Conservation (phyloP, 2,113 vertebrate species). For the Sterrhoptilus dennistouni region DNA sequence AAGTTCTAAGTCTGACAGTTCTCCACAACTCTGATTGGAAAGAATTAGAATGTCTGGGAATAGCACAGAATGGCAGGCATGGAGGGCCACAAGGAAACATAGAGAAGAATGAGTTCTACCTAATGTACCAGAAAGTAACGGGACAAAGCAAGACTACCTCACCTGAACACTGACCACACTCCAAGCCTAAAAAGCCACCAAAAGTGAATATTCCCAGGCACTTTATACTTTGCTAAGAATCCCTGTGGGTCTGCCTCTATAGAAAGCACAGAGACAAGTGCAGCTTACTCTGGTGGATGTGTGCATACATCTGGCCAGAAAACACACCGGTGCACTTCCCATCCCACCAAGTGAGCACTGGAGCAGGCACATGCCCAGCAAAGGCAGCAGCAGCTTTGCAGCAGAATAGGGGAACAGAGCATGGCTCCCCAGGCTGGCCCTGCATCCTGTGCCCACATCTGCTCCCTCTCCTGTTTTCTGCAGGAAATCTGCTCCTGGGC, state of each 20-base stretch:
- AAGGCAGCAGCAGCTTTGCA: background rate
- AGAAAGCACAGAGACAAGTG: background rate
- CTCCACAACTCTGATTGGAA: background rate
- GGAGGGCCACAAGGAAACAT: background rate
- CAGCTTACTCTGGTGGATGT: background rate
- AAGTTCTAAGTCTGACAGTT: background rate
- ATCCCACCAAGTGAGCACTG: background rate
- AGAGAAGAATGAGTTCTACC: background rate
- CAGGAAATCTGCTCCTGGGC: background rate
- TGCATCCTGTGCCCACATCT: background rate
- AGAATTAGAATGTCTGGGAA: fast-evolving
- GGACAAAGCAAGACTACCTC: background rate
- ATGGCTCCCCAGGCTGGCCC: background rate
- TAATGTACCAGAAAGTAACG: background rate
- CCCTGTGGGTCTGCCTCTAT: background rate
- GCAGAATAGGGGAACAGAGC: background rate
- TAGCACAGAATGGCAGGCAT: background rate
- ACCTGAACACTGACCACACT: background rate
- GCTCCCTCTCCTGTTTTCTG: background rate
- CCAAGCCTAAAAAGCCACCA: background rate
- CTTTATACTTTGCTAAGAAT: background rate
- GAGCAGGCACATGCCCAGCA: background rate
- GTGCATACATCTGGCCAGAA: background rate
- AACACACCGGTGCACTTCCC: background rate
- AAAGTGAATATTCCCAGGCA: background rate